Base-by-base conservation (phyloP, 37 sponge, comb jelly and placozoan genomes). In the Mnemiopsis leidyi region DNA sequence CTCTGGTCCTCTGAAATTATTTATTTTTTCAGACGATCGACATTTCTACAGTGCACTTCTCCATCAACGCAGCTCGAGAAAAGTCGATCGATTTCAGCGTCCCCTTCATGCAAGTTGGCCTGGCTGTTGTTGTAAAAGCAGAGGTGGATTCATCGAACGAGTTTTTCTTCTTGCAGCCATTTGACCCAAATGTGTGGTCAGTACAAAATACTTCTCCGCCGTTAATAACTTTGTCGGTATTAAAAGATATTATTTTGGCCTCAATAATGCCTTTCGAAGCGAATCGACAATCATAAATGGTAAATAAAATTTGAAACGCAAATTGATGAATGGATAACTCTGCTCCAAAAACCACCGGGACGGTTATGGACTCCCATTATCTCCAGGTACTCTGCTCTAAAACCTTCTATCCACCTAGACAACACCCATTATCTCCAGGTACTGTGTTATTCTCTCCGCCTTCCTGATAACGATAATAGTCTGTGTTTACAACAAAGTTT, bases 51-150 rank as follows among this genome's bases (percentile, higher is more conserved):
- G 75, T 71, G 3, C 75, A 71, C 30, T 71, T 71, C 75, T 71
- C 75, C n/a, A 71, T 71, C 75, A 71, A 71, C n/a, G 75, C 75
- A 5, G 30, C 25, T 23, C 75, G 75, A 71, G 75, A 71, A 25
- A 71, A 71, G 20, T 71, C 25, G 30, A 71, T 71, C 20, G 75
- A 71, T 71, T 71, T 71, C n/a, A 71, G 75, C 20, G 75, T 71
- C 20, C 75, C 75, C 75, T 71, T 71, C 75, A 71, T 71, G 75
- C 75, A 71, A 71, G 75, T 71, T n/a, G 75, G 75, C 3, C 30
- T 71, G 75, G 75, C 75, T 28, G 75, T 71, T 23, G 75, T 71
- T 23, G 75, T 71, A 3, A 71, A 28, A 71, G 75, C 75, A 29
- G 75, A 71, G n/a, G 75, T 71, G 25, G 75, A 71, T 18, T n/a